Evolutionary conservation across 2,888 invertebrate species (phyloP).

Genomic region (Lordiphosa fenestrarum): DNA sequence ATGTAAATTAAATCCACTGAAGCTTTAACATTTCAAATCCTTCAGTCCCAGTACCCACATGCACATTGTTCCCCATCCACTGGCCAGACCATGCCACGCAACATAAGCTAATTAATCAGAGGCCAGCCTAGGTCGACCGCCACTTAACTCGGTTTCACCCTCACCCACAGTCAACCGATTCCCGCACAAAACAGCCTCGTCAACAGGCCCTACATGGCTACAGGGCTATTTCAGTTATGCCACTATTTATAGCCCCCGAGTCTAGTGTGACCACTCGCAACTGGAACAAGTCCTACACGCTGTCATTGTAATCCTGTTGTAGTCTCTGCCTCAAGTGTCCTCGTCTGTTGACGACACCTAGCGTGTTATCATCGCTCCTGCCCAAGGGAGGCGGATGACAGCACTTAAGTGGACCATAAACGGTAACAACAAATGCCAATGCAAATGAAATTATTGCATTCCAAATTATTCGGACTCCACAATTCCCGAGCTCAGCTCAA

Average conservation of each 20-base stretch:
- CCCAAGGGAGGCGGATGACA: conserved; percentile 37
- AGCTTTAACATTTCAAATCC: too few relatives aligned
- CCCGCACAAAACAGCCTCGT: conserved; percentile 4
- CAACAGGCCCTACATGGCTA: conserved; percentile 14
- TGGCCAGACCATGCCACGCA: not conserved
- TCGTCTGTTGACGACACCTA: conserved; percentile 60
- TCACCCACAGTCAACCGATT: not conserved
- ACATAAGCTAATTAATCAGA: conserved; percentile 32
- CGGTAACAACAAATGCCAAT: conserved; percentile 46
- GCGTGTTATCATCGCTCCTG: conserved; percentile 63
- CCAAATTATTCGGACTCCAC: not conserved
- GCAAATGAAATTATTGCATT: conserved; percentile 64
- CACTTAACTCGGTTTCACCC: conserved; percentile 29
- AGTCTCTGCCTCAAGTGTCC: conserved; percentile 21
- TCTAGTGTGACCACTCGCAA: conserved; percentile 21
- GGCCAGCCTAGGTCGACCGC: conserved; percentile 16
- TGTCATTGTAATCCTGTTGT: conserved; percentile 15
- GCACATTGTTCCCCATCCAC: too few relatives aligned
- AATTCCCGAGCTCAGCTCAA: conserved; percentile 25
- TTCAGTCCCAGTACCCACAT: too few relatives aligned
- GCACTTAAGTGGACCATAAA: conserved; percentile 70
- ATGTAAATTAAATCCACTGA: too few relatives aligned
- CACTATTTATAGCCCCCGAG: conserved; percentile 44
- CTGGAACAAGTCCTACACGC: conserved; percentile 8
- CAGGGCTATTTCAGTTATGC: conserved; percentile 27